Evolutionary conservation across 2,888 invertebrate species (phyloP).

Genomic region (Timema podura): DNA sequence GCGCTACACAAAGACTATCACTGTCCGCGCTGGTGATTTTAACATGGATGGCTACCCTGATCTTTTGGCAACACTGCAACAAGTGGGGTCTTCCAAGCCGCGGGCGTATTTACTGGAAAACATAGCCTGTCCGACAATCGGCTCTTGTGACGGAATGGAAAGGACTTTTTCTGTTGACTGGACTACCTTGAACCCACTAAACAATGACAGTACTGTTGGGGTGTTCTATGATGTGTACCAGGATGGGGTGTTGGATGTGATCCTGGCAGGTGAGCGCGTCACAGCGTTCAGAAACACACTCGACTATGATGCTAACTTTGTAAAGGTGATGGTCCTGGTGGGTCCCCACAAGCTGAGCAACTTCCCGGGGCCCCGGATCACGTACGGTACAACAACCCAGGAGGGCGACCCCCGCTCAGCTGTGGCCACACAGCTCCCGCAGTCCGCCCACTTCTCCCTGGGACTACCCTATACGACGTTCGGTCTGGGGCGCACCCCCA

Average conservation of each 20-base stretch:
- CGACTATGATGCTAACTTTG: constrained; percentile 92
- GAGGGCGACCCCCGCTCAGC: constrained; percentile 77
- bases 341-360: constrained; percentile 55
- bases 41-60: constrained; percentile 97
- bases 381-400: constrained; percentile 83
- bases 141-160: constrained; percentile 56
- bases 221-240: constrained; percentile 93
- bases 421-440: constrained; percentile 82
- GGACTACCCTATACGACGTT: constrained; percentile 94
- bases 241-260: constrained; percentile 89
- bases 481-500: constrained; percentile 96
- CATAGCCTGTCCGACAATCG: constrained; percentile 59
- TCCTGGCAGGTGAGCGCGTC: constrained; percentile 66
- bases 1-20: constrained; percentile 68
- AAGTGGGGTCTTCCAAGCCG: constrained; percentile 44
- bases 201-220: constrained; percentile 72
- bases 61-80: constrained; percentile 67
- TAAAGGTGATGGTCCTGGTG: constrained; percentile 90
- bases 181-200: constrained; percentile 67
- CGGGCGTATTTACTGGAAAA: constrained; percentile 77
- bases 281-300: constrained; percentile 82
- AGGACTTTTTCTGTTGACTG: constrained; percentile 76
- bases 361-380: constrained; percentile 83
- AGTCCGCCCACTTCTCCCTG: constrained; percentile 88
- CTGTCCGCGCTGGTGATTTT: constrained; percentile 84